These are phyloP conservation scores for Pomacea maculata DNA, from an alignment of 1,140 invertebrate species.

Conservation along the genomic window DNA sequence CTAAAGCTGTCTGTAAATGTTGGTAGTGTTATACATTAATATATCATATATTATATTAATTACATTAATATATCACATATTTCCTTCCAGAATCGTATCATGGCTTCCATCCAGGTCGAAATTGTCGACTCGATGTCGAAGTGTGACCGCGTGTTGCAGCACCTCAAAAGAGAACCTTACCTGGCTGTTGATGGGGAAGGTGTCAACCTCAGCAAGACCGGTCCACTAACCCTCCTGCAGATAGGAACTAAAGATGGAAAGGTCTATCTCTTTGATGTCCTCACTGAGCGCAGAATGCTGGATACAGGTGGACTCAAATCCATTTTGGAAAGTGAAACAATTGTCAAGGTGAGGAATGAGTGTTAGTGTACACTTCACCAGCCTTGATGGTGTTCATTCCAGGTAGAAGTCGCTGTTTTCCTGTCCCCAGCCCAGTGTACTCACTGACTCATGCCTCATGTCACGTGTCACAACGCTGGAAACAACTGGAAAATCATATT, in stretches of 20 bases:
- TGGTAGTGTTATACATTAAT: no score
- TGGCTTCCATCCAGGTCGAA: background rate
- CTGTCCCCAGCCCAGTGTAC: background rate
- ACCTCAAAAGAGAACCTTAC: slow-evolving; percentile 63
- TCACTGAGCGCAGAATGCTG: slow-evolving; percentile 76
- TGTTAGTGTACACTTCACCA: no score
- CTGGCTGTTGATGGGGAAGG: slow-evolving; percentile 91
- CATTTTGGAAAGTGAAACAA: slow-evolving; percentile 81
- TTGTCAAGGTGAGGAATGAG: slow-evolving; percentile 79
- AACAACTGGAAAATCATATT: no score
- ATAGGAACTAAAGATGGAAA: slow-evolving; percentile 80
- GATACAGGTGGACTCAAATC: slow-evolving; percentile 80
- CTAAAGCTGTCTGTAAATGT: no score
- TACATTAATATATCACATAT: no score
- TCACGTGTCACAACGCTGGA: no score
- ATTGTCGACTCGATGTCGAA: background rate
- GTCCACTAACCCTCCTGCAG: slow-evolving; percentile 82
- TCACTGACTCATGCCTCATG: background rate
- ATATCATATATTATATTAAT: no score
- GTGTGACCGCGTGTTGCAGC: background rate
- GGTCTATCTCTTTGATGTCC: slow-evolving; percentile 83
- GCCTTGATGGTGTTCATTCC: no score
- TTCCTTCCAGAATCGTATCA: no score
- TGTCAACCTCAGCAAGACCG: slow-evolving; percentile 81
- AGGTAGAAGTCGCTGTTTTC: background rate